Evolutionary conservation across 2,113 vertebrate genomes (phyloP).

Genomic region (Sturnira hondurensis): DNA sequence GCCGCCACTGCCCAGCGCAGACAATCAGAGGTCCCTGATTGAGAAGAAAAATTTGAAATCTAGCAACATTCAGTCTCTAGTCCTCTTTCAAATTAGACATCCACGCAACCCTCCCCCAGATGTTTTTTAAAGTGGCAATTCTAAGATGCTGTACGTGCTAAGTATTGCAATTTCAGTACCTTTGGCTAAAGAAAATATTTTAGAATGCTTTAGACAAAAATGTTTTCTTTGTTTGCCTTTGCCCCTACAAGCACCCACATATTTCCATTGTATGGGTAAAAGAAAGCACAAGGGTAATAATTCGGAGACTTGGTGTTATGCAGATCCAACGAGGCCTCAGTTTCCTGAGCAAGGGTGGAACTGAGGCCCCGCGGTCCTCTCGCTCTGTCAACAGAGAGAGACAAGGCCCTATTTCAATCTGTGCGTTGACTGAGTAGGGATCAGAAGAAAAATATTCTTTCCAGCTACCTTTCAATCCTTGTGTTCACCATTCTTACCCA

Average conservation of each 20-base stretch:
- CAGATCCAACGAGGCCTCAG: neutral
- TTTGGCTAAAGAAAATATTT: neutral
- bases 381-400: neutral
- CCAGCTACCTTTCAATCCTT: neutral
- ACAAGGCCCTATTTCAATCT: neutral
- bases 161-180: neutral
- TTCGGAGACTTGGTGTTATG: neutral
- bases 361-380: accelerated
- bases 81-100: neutral
- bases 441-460: neutral
- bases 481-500: neutral
- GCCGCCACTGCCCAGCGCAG: too few relatives aligned
- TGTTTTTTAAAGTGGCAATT: neutral
- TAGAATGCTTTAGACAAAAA: neutral
- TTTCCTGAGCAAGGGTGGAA: neutral
- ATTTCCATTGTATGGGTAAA: neutral
- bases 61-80: neutral
- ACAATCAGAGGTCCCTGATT: neutral
- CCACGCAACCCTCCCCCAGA: neutral
- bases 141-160: neutral
- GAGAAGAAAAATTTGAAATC: neutral
- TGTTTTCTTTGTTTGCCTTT: neutral
- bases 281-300: neutral
- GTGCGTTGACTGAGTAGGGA: neutral
- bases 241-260: neutral